These are phyloP conservation scores for Lophius americanus DNA, from an alignment of 2,797 vertebrate species.

Conservation along the genomic window DNA sequence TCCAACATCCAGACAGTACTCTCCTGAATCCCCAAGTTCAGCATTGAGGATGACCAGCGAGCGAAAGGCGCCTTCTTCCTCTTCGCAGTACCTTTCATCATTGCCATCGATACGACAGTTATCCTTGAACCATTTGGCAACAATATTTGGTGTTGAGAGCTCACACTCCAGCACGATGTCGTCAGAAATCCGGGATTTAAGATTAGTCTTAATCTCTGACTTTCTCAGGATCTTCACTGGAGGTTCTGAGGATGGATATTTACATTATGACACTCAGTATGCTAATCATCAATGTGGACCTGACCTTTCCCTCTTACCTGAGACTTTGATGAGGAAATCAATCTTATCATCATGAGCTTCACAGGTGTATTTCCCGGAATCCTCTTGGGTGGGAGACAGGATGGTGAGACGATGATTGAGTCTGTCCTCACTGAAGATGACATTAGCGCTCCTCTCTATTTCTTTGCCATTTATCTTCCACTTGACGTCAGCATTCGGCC, in stretches of 20 bases:
- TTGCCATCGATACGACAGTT: slow-evolving; percentile 85
- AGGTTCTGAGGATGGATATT: slow-evolving; percentile 75
- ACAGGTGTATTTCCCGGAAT: slow-evolving; percentile 91
- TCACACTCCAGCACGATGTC: slow-evolving; percentile 90
- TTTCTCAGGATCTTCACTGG: slow-evolving; percentile 84
- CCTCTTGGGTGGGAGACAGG: slow-evolving; percentile 65
- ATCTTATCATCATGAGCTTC: slow-evolving; percentile 74
- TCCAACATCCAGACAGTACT: slow-evolving; percentile 88
- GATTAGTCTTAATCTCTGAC: slow-evolving; percentile 70
- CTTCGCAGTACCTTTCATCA: slow-evolving; percentile 86
- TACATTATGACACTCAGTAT: not conserved
- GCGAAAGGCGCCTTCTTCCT: slow-evolving; percentile 87
- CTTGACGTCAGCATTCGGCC: slow-evolving; percentile 71
- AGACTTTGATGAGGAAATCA: slow-evolving; percentile 87
- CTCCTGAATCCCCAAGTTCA: slow-evolving; percentile 84
- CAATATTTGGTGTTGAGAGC: slow-evolving; percentile 83
- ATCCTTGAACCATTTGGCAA: slow-evolving; percentile 91
- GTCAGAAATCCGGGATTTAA: slow-evolving; percentile 78
- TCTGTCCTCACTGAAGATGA: slow-evolving; percentile 83
- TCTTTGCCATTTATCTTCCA: slow-evolving; percentile 86
- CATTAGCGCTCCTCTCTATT: slow-evolving; percentile 79
- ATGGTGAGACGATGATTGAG: slow-evolving; percentile 83
- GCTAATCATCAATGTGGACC: not conserved
- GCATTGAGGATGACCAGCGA: slow-evolving; percentile 86
- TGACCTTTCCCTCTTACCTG: slow-evolving; percentile 75